phyloP scores from a whole-genome alignment of 64 coral and sea anemone species.

The Pocillopora verrucosa region DNA sequence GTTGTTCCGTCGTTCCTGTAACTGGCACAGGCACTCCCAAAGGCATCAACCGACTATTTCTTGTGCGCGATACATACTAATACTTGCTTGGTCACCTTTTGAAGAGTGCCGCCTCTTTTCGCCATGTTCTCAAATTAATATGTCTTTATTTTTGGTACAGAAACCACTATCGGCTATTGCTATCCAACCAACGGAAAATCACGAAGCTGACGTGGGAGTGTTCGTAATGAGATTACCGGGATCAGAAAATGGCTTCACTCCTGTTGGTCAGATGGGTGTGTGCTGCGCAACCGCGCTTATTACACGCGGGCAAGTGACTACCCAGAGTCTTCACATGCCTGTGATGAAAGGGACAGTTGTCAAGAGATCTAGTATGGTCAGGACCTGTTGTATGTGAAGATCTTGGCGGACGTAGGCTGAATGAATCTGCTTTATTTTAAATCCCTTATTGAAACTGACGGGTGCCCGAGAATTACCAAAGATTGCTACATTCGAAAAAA shows the following conservation, averaged over 20 bases:
- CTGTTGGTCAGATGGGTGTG: constrained; percentile 77
- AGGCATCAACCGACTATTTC: no score
- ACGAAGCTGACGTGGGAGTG: constrained; percentile 40
- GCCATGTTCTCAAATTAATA: neutral
- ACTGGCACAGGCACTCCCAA: no score
- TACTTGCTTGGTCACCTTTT: neutral
- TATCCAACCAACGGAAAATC: constrained; percentile 47
- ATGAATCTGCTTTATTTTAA: neutral
- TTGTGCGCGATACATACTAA: no score
- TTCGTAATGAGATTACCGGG: constrained; percentile 69
- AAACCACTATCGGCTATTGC: constrained; percentile 23
- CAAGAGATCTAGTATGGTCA: constrained; percentile 25
- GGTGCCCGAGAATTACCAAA: no score
- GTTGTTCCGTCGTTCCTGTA: no score
- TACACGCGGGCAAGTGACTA: neutral
- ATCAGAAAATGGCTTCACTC: constrained; percentile 48
- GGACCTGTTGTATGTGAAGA: neutral
- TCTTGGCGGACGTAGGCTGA: neutral
- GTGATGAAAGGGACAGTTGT: neutral
- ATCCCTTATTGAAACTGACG: neutral
- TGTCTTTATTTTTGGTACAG: constrained; percentile 24
- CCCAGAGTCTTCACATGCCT: neutral
- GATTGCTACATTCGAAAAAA: no score
- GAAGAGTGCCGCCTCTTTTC: no score
- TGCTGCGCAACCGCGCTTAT: constrained; percentile 63